A percentile compares a stretch with the other conserved stretches of the same genome.
Conservation (phyloP, 2,888 invertebrate species). For the Hyposoter didymator region DNA sequence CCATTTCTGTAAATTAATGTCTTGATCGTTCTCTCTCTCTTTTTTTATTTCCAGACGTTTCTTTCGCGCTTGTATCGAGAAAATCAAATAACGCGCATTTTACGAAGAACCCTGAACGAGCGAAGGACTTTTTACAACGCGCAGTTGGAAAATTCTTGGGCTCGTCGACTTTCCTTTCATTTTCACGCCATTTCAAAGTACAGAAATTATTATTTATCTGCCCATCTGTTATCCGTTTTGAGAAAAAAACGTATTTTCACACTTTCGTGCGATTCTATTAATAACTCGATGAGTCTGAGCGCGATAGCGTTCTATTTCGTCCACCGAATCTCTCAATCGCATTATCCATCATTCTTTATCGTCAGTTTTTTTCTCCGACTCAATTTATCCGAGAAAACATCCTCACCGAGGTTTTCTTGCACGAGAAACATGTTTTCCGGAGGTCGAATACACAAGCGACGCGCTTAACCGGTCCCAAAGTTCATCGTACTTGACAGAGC, state of each 20-base stretch:
- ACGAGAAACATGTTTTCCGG: background rate
- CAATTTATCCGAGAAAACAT: background rate
- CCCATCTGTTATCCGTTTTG: background rate
- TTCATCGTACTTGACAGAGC: slow-evolving; percentile 6
- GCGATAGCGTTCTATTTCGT: background rate
- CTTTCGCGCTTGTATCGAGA: background rate
- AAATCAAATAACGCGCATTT: slow-evolving; percentile 15
- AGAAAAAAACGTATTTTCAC: slow-evolving; percentile 17
- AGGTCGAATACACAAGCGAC: background rate
- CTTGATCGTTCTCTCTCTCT: background rate
- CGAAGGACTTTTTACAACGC: slow-evolving; percentile 18
- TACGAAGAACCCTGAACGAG: slow-evolving; percentile 1
- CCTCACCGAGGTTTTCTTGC: background rate
- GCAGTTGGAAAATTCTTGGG: background rate
- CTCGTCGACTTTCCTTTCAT: slow-evolving; percentile 11
- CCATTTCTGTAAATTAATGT: background rate
- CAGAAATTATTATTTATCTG: slow-evolving; percentile 19
- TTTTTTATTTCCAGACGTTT: background rate
- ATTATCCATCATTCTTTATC: background rate
- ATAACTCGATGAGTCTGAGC: background rate
- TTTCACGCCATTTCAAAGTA: background rate
- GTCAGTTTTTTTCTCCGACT: background rate
- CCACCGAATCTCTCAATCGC: background rate
- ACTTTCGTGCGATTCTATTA: slow-evolving; percentile 14
- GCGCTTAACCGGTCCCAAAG: slow-evolving; percentile 21